Conservation (phyloP, 2,113 vertebrate genomes). For the Anguilla japonica region DNA sequence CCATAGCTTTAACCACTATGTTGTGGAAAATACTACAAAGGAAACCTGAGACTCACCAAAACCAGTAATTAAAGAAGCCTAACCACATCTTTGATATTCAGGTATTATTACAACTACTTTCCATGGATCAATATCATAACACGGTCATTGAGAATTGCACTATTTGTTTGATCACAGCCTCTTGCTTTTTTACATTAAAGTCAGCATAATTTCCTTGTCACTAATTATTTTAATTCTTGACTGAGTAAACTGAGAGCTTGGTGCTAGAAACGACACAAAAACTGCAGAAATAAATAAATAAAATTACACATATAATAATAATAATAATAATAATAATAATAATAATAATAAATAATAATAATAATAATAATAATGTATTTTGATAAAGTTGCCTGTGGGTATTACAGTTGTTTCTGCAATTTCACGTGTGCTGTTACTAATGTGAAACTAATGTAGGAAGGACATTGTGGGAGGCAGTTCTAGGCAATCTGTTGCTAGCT, state of each 20-base stretch:
- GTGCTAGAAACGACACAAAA: background rate
- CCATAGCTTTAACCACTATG: background rate
- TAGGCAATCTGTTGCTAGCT: slow-evolving; percentile 46
- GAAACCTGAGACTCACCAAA: background rate
- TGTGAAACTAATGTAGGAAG: slow-evolving; percentile 35
- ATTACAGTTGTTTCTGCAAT: background rate
- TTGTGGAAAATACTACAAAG: background rate
- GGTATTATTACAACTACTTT: background rate
- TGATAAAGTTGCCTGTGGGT: background rate
- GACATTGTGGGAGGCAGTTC: slow-evolving; percentile 38
- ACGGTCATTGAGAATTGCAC: background rate
- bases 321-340: no score
- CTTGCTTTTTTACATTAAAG: background rate
- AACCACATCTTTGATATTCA: background rate
- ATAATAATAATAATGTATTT: background rate
- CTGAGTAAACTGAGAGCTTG: background rate
- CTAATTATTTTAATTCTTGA: background rate
- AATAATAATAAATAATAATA: background rate
- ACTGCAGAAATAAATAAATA: background rate
- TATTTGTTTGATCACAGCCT: background rate
- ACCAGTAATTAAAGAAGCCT: background rate
- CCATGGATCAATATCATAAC: background rate
- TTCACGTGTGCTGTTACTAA: background rate
- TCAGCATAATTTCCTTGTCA: background rate
- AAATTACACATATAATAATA: no score